Evolutionary conservation across 2,888 invertebrate genomes (phyloP), one percentile per base, ranked within the genome.

Genomic region (Melanchra persicariae): DNA sequence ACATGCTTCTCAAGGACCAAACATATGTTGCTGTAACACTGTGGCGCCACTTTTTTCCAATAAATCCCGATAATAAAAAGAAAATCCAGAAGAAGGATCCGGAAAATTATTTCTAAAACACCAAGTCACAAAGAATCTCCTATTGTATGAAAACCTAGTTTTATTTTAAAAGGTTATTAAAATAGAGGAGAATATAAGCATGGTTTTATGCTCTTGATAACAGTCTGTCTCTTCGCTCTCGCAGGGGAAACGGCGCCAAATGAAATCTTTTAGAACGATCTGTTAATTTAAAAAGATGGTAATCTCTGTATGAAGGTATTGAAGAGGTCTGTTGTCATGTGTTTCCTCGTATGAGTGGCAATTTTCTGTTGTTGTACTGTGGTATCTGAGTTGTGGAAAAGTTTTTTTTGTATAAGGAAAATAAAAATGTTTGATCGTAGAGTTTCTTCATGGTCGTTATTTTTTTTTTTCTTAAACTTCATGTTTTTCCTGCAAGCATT

Each of bases 201-300:
- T 60, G 57, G 55, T 74, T 74, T 72, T 64, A 64, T 57, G 22
- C 12, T 72, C 47, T 2, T 58, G 73, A 77, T 66, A 64, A 59
- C 52, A 37, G 77, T 62, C 57, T 47, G 60, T 40, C 49, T 60
- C 54, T 68, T 52, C 34, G 40, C 57, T 70, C 54, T 71, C n/a
- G 67, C 43, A 77, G 55, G 69, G 73, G 78, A 77, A 80, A 77
- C 63, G 60, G 55, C 49, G 51, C 30, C 62, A 66, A 78, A 82
- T 73, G 64, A 40, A 78, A 82, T 82, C 82, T 82, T 63, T 67
- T 61, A 67, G 57, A 82, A 70, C 73, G 63, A 77, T 73, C 82
- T 67, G 79, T 78, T 80, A 73, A 80, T 73, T 82, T 82, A 80
- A 80, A 82, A 67, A 80, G 64, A 82, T 82, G 19, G 43, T 69